A percentile compares a stretch with the other conserved stretches of the same genome.
These are phyloP conservation scores for Galeruca laticollis DNA, from an alignment of 2,888 invertebrate genomes.

Conservation along the genomic window DNA sequence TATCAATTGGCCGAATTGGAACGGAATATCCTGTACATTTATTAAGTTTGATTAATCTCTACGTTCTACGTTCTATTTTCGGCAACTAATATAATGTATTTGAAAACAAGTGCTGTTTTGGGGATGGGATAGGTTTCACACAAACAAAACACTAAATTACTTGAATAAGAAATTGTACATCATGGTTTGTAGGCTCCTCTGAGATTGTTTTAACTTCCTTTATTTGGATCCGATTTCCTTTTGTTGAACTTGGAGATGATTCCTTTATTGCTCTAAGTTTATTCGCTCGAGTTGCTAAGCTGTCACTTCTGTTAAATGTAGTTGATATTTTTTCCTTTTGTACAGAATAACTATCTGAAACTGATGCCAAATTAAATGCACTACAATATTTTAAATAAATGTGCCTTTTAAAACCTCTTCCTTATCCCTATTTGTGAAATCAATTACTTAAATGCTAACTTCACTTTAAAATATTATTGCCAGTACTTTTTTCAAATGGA, in stretches of 20 bases:
- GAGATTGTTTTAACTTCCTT: constrained; percentile 64
- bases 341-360: constrained; percentile 60
- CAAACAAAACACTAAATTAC: constrained; percentile 64
- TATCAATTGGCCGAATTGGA: neutral
- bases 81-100: constrained; percentile 23
- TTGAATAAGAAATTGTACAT: constrained; percentile 74
- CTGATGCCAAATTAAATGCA: constrained; percentile 43
- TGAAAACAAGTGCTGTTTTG: constrained; percentile 20
- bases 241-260: constrained; percentile 43
- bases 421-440: no score
- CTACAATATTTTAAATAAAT: constrained; percentile 8
- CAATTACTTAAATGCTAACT: no score
- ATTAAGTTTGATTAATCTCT: constrained; percentile 17
- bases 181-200: constrained; percentile 68
- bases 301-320: constrained; percentile 77
- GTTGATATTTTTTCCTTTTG: constrained; percentile 53
- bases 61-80: constrained; percentile 24
- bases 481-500: no score
- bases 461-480: no score
- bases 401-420: no score
- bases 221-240: constrained; percentile 60
- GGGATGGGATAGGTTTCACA: constrained; percentile 47
- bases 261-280: constrained; percentile 73
- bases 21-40: constrained; percentile 31
- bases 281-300: constrained; percentile 76